Percentiles rank a stretch among this genome's conserved stretches.
Evolutionary conservation across 2,888 invertebrate genomes (phyloP).

Genomic region (Pollenia griseotomentosa): DNA sequence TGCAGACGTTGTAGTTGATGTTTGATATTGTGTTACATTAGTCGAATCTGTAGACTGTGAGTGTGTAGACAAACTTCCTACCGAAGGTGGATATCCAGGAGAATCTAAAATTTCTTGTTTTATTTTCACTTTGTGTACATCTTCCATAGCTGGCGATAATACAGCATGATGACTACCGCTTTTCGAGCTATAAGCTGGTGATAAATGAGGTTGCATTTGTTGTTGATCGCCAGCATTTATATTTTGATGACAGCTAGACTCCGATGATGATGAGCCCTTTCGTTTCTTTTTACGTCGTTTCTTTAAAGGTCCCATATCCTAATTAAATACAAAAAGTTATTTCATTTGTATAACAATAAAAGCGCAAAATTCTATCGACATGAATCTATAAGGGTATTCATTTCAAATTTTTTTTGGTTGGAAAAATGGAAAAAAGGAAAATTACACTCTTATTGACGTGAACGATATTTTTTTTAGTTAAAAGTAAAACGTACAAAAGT

Average conservation of each 20-base stretch:
- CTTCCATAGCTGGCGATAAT: slow-evolving; percentile 57
- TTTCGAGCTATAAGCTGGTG: slow-evolving; percentile 65
- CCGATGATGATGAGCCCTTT: slow-evolving; percentile 83
- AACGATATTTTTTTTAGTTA: no score
- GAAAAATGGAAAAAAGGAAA: no score
- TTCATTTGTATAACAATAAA: not conserved
- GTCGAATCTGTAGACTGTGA: slow-evolving; percentile 66
- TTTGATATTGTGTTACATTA: slow-evolving; percentile 69
- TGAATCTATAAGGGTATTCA: no score
- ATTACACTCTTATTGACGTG: no score
- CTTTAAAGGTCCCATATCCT: slow-evolving; percentile 83
- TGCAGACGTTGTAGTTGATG: slow-evolving; percentile 66
- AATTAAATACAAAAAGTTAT: not conserved
- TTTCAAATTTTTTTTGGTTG: no score
- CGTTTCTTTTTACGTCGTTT: slow-evolving; percentile 84
- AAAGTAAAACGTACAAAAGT: no score
- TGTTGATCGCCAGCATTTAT: slow-evolving; percentile 13
- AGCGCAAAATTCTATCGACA: not conserved
- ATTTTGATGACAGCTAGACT: slow-evolving; percentile 80
- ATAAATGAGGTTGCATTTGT: slow-evolving; percentile 48
- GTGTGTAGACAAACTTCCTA: slow-evolving; percentile 66
- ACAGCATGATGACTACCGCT: slow-evolving; percentile 61
- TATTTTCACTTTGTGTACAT: slow-evolving; percentile 78
- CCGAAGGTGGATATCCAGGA: slow-evolving; percentile 75
- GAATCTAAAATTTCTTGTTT: slow-evolving; percentile 83